Percentiles rank a stretch among this genome's conserved stretches.
Conservation (phyloP, 2,888 invertebrate species). For the Aplocera efformata region DNA sequence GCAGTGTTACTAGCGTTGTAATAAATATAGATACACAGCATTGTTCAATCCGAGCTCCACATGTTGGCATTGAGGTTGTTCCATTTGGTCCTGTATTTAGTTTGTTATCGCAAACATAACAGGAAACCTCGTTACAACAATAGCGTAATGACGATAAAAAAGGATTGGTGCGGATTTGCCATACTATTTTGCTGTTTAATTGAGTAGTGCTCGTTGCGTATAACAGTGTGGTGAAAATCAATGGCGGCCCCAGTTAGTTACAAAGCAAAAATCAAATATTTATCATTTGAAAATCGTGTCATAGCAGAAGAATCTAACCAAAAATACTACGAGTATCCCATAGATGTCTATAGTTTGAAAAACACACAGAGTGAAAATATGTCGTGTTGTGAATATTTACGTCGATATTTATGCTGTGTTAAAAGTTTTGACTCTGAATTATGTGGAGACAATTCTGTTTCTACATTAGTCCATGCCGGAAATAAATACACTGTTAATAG, state of each 20-base stretch:
- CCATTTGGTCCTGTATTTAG: slow-evolving; percentile 37
- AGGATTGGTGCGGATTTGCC: slow-evolving; percentile 54
- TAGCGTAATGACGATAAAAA: slow-evolving; percentile 64
- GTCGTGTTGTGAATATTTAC: slow-evolving; percentile 41
- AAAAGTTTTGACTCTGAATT: slow-evolving; percentile 38
- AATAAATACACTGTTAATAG: slow-evolving; percentile 57
- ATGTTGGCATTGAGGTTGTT: slow-evolving; percentile 41
- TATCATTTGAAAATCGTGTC: slow-evolving; percentile 48
- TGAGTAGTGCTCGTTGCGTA: slow-evolving; percentile 50
- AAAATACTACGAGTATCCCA: slow-evolving; percentile 40
- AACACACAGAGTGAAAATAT: slow-evolving; percentile 34
- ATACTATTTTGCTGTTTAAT: slow-evolving; percentile 43
- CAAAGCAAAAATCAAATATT: slow-evolving; percentile 47
- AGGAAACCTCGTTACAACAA: slow-evolving; percentile 59
- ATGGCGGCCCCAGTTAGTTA: slow-evolving; percentile 48
- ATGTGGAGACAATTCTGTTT: slow-evolving; percentile 47
- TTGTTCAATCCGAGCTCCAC: slow-evolving; percentile 27
- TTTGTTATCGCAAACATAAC: slow-evolving; percentile 52
- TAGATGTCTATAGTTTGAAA: slow-evolving; percentile 53
- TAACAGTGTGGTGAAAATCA: slow-evolving; percentile 25
- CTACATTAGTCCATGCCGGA: slow-evolving; percentile 53
- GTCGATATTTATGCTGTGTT: slow-evolving; percentile 50
- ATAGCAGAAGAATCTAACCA: slow-evolving; percentile 33
- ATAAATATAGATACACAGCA: slow-evolving; percentile 25
- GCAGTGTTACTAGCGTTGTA: slow-evolving; percentile 21